Conservation (phyloP, 2,113 vertebrate genomes). For the Harpagus bidentatus region DNA sequence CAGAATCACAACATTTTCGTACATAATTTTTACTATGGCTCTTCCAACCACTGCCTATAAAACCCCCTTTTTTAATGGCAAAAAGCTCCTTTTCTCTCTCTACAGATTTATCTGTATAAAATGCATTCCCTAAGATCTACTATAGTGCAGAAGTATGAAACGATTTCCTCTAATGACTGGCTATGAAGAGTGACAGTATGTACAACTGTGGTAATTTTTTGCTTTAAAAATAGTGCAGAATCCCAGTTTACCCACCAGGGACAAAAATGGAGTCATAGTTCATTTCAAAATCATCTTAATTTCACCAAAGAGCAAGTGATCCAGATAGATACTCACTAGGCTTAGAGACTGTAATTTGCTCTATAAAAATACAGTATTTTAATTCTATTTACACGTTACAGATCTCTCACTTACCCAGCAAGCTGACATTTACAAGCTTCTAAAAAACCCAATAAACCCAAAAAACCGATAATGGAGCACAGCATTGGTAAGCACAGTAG, state of each 20-base stretch:
- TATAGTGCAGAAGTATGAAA: conserved; percentile 56
- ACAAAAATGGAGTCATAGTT: conserved; percentile 57
- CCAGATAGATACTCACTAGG: conserved; percentile 41
- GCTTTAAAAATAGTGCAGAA: conserved; percentile 63
- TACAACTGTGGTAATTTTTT: conserved; percentile 55
- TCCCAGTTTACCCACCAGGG: conserved; percentile 50
- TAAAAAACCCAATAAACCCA: neutral
- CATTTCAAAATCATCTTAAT: conserved; percentile 46
- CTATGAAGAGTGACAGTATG: conserved; percentile 9
- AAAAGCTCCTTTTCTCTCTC: conserved; percentile 48
- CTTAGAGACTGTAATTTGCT: conserved; percentile 51
- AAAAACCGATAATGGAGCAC: neutral
- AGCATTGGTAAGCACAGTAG: neutral
- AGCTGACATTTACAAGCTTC: conserved; percentile 52
- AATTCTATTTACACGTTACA: conserved; percentile 64
- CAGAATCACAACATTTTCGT: conserved; percentile 56
- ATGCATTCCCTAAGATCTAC: conserved; percentile 59
- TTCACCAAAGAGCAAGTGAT: conserved; percentile 61
- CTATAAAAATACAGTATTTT: conserved; percentile 77
- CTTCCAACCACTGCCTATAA: conserved; percentile 31
- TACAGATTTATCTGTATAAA: conserved; percentile 49
- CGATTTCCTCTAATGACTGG: conserved; percentile 39
- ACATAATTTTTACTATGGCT: conserved; percentile 59
- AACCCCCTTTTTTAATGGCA: neutral
- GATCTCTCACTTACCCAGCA: conserved; percentile 44